These are phyloP conservation scores for Formica exsecta DNA, from an alignment of 1,140 invertebrate genomes.

Conservation along the genomic window DNA sequence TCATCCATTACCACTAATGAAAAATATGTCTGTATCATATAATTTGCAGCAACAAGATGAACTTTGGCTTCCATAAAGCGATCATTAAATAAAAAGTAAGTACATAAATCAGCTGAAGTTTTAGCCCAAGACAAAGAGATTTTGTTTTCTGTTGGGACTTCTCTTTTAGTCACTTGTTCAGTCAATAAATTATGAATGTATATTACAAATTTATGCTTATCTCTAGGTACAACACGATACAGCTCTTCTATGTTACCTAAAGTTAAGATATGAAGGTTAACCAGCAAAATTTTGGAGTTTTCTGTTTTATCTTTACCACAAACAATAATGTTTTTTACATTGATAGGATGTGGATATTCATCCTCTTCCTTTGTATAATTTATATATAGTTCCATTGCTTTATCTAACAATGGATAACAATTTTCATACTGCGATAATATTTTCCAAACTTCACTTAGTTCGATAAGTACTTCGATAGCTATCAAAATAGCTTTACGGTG, in stretches of 20 bases:
- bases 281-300: neutral
- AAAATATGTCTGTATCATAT: neutral
- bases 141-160: no score
- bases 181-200: neutral
- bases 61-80: neutral
- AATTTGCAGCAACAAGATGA: neutral
- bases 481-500: neutral
- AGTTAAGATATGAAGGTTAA: no score
- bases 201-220: conserved; percentile 7
- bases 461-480: neutral
- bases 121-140: neutral
- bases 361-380: neutral
- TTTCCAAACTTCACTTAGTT: neutral
- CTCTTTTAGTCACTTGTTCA: neutral
- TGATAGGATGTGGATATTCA: neutral
- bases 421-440: neutral
- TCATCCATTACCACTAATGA: neutral
- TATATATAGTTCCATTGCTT: neutral
- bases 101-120: neutral
- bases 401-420: neutral
- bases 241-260: neutral
- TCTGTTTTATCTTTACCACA: no score
- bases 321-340: no score
- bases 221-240: no score
- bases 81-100: neutral